Conservation (phyloP, 1,140 invertebrate species). For the Microplitis demolitor region DNA sequence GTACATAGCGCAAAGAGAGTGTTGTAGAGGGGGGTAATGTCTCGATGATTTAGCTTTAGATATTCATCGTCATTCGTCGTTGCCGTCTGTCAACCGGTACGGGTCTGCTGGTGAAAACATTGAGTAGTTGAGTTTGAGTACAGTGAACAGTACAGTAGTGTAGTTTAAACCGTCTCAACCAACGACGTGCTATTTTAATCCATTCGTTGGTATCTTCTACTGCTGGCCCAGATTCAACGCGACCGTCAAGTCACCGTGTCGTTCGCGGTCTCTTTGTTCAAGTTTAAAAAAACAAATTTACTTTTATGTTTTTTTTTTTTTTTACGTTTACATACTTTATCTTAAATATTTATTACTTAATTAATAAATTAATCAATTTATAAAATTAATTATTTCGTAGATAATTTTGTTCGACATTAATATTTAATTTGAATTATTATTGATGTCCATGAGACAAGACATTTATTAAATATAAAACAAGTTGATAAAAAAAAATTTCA, state of each 20-base stretch:
- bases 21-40: background rate
- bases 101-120: too few species aligned
- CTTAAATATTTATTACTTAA: background rate
- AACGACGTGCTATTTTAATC: conserved; percentile 54
- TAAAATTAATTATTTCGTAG: too few species aligned
- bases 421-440: background rate
- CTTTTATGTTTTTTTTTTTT: background rate
- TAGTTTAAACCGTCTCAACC: conserved; percentile 31
- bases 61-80: too few species aligned
- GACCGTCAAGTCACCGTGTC: conserved; percentile 36
- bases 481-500: background rate
- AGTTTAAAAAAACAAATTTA: background rate
- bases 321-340: background rate
- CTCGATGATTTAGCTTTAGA: background rate
- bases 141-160: too few species aligned
- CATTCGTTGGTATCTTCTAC: conserved; percentile 31
- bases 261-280: conserved; percentile 11
- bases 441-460: background rate
- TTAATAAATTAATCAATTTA: too few species aligned
- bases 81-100: too few species aligned
- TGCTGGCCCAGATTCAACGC: conserved; percentile 52
- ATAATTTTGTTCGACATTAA: background rate
- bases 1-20: too few species aligned
- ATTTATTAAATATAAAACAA: background rate
- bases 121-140: too few species aligned